Conservation (phyloP, 2,113 vertebrate genomes). For the Passer domesticus region DNA sequence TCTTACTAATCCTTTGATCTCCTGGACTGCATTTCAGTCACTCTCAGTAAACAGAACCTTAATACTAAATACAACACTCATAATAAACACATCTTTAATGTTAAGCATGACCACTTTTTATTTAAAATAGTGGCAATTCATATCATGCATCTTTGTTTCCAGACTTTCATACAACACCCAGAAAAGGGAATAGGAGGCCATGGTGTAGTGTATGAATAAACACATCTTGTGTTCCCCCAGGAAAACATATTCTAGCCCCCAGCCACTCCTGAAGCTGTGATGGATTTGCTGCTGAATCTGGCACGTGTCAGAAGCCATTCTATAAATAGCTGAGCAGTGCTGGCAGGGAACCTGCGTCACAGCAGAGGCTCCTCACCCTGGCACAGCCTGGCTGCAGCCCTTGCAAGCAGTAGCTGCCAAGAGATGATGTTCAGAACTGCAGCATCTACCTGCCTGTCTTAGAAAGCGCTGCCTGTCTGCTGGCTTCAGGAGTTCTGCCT, state of each 20-base stretch:
- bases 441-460: neutral
- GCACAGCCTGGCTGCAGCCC: neutral
- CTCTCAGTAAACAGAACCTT: neutral
- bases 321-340: slow-evolving; percentile 36
- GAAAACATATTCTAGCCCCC: neutral
- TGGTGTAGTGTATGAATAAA: neutral
- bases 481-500: neutral
- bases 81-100: neutral
- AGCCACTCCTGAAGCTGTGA: neutral
- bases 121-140: neutral
- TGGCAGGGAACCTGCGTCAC: slow-evolving; percentile 19
- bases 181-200: neutral
- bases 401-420: neutral
- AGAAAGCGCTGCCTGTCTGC: neutral
- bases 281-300: neutral
- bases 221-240: neutral
- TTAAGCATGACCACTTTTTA: neutral
- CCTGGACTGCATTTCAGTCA: neutral
- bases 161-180: neutral
- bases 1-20: neutral
- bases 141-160: neutral
- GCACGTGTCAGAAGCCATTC: neutral
- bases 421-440: neutral
- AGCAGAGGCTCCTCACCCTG: neutral
- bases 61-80: neutral